Conservation (phyloP, 2,888 invertebrate genomes). For the Abrostola triplasia region DNA sequence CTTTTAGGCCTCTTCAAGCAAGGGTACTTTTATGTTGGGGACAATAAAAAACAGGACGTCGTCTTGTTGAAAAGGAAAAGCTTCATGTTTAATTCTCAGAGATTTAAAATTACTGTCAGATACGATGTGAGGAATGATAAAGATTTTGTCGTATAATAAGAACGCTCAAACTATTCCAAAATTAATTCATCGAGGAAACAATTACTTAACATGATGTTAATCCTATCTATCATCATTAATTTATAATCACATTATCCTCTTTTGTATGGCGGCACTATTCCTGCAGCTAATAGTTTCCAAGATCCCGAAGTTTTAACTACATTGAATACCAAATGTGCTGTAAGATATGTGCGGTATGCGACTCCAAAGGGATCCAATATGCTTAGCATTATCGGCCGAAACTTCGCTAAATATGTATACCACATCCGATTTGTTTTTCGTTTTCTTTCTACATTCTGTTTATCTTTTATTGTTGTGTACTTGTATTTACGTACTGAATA, state of each 20-base stretch:
- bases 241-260: not conserved
- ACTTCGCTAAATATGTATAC: not conserved
- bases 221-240: too few relatives aligned
- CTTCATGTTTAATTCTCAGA: not conserved
- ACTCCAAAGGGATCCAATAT: slow-evolving; percentile 13
- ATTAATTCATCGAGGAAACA: not conserved
- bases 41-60: slow-evolving; percentile 15
- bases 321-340: slow-evolving; percentile 12
- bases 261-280: slow-evolving; percentile 11
- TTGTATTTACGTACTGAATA: not conserved
- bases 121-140: not conserved
- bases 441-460: not conserved
- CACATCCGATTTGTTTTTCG: not conserved
- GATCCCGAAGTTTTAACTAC: slow-evolving; percentile 11
- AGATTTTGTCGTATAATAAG: not conserved
- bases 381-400: slow-evolving; percentile 5
- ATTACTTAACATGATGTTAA: too few relatives aligned
- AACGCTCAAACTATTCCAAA: not conserved
- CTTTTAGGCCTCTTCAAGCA: slow-evolving; percentile 35
- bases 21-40: slow-evolving; percentile 22
- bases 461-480: not conserved
- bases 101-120: not conserved
- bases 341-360: slow-evolving; percentile 3
- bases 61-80: not conserved
- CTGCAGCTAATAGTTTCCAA: slow-evolving; percentile 5